These are phyloP conservation scores for Limulus polyphemus DNA, from an alignment of 2,888 invertebrate species.

Conservation along the genomic window DNA sequence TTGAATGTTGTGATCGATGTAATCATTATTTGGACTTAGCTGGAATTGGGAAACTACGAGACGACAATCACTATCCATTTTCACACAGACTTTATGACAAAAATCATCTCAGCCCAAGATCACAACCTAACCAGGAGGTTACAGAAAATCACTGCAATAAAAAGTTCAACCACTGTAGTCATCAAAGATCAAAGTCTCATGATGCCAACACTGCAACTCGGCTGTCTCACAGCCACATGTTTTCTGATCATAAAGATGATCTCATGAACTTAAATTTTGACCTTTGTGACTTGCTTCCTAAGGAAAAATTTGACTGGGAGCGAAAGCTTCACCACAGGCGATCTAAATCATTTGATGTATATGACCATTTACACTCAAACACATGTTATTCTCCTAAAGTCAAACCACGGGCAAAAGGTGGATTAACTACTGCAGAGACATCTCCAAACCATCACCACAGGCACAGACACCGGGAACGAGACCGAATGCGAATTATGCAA, in stretches of 20 bases:
- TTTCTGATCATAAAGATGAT: slow-evolving; percentile 9
- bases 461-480: slow-evolving; percentile 48
- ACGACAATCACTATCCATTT: slow-evolving; percentile 5
- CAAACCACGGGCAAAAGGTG: slow-evolving; percentile 11
- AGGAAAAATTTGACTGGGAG: slow-evolving; percentile 22
- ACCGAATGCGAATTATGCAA: slow-evolving; percentile 48
- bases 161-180: background rate
- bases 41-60: slow-evolving; percentile 33
- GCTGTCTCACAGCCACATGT: too few species aligned
- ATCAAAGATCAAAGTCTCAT: background rate
- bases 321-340: slow-evolving; percentile 28
- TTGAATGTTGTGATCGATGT: slow-evolving; percentile 28
- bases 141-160: background rate
- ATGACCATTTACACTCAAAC: slow-evolving; percentile 11
- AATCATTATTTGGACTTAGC: slow-evolving; percentile 38
- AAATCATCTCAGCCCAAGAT: background rate
- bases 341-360: slow-evolving; percentile 29
- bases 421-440: slow-evolving; percentile 9
- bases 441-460: slow-evolving; percentile 35
- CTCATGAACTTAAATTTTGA: slow-evolving; percentile 19
- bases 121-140: too few species aligned
- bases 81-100: background rate
- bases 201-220: too few species aligned
- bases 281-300: slow-evolving; percentile 17
- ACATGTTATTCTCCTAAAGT: too few species aligned